Base-by-base conservation (phyloP, 2,113 vertebrate genomes). In the Pterocles gutturalis region DNA sequence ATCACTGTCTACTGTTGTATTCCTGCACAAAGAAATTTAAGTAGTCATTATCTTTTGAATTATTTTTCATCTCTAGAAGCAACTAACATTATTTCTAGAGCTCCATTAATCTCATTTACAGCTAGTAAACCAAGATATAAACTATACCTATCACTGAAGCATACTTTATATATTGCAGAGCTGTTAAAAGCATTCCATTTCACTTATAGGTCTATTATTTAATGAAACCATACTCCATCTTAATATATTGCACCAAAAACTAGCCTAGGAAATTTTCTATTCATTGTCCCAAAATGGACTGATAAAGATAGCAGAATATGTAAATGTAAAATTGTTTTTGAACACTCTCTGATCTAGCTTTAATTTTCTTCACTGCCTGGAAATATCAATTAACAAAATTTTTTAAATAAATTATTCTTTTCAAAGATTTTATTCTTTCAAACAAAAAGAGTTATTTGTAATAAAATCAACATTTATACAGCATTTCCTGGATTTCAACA, bases 41-140 rank as follows among this genome's bases (percentile, higher is more conserved):
- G 36, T 60, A 96, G 60, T 78, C 53, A 41, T 93, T 93, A 96
- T 96, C 75, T 92, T 96, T 65, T 91, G 81, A 75, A 84, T 91
- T 86, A 77, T 62, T 53, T 96, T 95, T 95, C 83, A 93, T 90
- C 94, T 95, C 53, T 45, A 78, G 38, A 90, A 87, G 41, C 29
- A 89, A 71, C 54, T 64, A 90, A 83, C 17, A n/a, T 62, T 75
- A 87, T 85, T 95, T 96, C 91, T 84, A 54, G 77, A 92, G 49
- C 36, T 80, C 84, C 65, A 84, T 79, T 84, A 79, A 91, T 95
- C 92, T 91, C 80, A 82, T 97, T 92, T 93, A 86, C 90, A 92
- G 86, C 67, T 87, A 90, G 71, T 82, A 90, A 94, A 91, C 78
- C 36, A 77, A 94, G 91, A 93, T 53, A 95, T 48, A 89, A 82